Conservation (phyloP, 2,888 invertebrate genomes). For the Arctia plantaginis region DNA sequence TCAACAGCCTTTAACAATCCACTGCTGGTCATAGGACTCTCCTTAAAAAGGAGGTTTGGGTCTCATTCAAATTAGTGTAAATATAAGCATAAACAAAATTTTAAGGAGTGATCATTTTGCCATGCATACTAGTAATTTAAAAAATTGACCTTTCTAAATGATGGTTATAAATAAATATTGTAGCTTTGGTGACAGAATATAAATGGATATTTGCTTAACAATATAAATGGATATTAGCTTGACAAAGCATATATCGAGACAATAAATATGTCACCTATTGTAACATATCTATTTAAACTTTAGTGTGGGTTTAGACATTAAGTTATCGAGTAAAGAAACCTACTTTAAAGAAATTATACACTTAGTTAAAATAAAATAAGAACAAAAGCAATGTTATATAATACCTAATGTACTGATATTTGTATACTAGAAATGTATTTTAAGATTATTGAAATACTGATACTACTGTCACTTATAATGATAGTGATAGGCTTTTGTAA, state of each 20-base stretch:
- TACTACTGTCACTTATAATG: too few relatives aligned
- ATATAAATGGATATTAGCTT: neutral
- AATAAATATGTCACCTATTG: neutral
- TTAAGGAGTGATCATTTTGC: neutral
- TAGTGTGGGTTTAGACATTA: neutral
- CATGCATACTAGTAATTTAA: neutral
- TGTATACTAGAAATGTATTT: too few relatives aligned
- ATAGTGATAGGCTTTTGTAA: too few relatives aligned
- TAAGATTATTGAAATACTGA: too few relatives aligned
- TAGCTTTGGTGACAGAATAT: neutral
- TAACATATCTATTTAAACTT: neutral
- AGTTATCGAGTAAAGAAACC: neutral
- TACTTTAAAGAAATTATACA: neutral
- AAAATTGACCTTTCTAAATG: neutral
- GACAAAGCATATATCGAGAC: neutral
- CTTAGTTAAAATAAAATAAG: too few relatives aligned
- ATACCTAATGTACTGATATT: too few relatives aligned
- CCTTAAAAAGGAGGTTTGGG: too few relatives aligned
- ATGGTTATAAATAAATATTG: neutral
- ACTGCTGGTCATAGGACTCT: too few relatives aligned
- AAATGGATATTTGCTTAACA: neutral
- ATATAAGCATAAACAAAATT: neutral
- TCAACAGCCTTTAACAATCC: too few relatives aligned
- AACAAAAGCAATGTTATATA: neutral
- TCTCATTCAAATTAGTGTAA: neutral